These are phyloP conservation scores for Centropus bengalensis DNA, from an alignment of 2,113 vertebrate genomes.

Conservation along the genomic window DNA sequence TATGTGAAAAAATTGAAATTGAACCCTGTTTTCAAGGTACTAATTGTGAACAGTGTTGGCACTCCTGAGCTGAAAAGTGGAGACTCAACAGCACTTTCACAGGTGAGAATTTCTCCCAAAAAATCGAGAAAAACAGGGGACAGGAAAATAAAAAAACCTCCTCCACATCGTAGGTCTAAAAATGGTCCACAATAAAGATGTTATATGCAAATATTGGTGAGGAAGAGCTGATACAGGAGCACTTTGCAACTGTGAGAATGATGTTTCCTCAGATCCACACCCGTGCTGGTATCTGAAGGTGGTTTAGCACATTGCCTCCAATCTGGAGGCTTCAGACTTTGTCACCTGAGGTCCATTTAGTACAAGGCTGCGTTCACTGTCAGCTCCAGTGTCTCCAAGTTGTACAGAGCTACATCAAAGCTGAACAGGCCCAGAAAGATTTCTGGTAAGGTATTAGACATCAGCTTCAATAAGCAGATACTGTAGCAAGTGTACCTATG, in stretches of 20 bases:
- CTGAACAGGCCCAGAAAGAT: background rate
- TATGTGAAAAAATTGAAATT: background rate
- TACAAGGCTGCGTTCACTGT: background rate
- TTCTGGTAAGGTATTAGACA: background rate
- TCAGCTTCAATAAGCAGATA: background rate
- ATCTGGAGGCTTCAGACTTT: background rate
- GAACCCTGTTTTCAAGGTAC: background rate
- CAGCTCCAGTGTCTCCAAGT: background rate
- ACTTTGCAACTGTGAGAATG: background rate
- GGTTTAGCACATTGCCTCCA: background rate
- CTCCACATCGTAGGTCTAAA: background rate
- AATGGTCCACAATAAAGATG: background rate
- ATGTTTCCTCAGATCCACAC: background rate
- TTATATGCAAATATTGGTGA: background rate
- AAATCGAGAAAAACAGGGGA: background rate
- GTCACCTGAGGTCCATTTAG: rapidly evolving
- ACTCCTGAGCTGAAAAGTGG: background rate
- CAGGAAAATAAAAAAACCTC: background rate
- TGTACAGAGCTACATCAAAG: background rate
- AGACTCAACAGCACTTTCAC: background rate
- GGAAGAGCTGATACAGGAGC: background rate
- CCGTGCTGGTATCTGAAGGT: background rate
- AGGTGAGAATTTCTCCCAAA: background rate
- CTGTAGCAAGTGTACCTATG: background rate
- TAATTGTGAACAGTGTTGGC: background rate